A percentile compares a stretch with the other conserved stretches of the same genome.
These are phyloP conservation scores for Hyperopisus bebe DNA, from an alignment of 2,113 vertebrate genomes.

Conservation along the genomic window DNA sequence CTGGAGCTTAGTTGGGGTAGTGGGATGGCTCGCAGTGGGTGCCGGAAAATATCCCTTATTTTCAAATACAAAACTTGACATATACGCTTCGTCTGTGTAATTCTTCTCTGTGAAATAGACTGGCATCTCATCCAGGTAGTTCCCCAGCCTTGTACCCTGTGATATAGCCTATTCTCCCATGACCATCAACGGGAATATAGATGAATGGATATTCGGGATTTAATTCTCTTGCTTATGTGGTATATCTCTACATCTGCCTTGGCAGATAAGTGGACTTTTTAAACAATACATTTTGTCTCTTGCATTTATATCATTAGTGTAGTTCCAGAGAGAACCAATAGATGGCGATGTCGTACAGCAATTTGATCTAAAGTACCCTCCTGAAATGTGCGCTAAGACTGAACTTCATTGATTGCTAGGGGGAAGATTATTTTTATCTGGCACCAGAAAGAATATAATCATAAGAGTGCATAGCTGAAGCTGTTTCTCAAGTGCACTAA, in stretches of 20 bases:
- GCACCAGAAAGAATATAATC: neutral
- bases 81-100: neutral
- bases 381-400: neutral
- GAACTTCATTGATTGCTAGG: neutral
- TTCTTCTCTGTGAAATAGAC: neutral
- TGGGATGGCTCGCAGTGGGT: too few relatives aligned
- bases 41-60: too few relatives aligned
- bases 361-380: neutral
- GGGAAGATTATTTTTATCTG: neutral
- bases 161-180: neutral
- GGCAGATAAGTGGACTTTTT: neutral
- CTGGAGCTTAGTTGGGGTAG: too few relatives aligned
- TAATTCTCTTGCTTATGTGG: neutral
- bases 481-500: neutral
- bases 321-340: neutral
- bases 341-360: neutral
- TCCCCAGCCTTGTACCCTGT: neutral
- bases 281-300: neutral
- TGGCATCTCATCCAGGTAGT: neutral
- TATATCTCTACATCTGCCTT: neutral
- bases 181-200: neutral
- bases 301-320: neutral
- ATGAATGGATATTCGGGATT: neutral
- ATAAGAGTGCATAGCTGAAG: neutral
- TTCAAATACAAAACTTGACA: too few relatives aligned